Base-by-base conservation (phyloP, 2,888 invertebrate genomes). In the Limnephilus marmoratus region DNA sequence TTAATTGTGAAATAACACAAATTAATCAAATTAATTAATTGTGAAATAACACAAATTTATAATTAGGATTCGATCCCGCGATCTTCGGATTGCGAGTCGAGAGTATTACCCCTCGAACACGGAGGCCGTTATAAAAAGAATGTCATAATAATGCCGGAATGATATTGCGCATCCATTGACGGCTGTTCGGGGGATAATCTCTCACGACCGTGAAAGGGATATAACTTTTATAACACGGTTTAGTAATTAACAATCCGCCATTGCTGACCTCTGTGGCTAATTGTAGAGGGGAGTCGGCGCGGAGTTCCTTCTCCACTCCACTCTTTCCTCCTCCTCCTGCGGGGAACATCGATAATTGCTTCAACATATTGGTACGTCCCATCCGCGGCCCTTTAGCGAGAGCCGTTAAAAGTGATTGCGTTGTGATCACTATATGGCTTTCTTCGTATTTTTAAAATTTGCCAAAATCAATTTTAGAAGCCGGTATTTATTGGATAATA, bases 181-280 rank as follows among this genome's bases (percentile, higher is more conserved):
- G 34, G 82, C 34, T 82, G 34, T 82, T 34, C 31, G 15, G 82
- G 82, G 31, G 82, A 82, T 82, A 37, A 85, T 37, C 85, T 18
- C 9, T 11, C 24, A 85, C 37, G 34, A 41, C 37, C 31, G 11
- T 85, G 53, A 34, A n/a, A 87, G 31, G 53, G 9, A 49, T 49
- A 87, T 53, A 87, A 45, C 31, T 87, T 87, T 53, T 87, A 87
- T 53, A 87, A 87, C 87, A 87, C 87, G 87, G 53, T 53, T 87
- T 53, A 53, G 87, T 87, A 87, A 87, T 87, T 87, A 87, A 87
- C 87, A 49, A 87, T 87, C 87, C 53, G 45, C 49, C 49, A 29
- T 87, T 18, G 15, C 45, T 49, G 87, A 87, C 87, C 87, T 87
- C 87, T 18, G 87, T 31, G n/a, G 87, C 49, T 87, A 49, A 87